A percentile compares a stretch with the other conserved stretches of the same genome.
Evolutionary conservation across 2,113 vertebrate species (phyloP).

Genomic region (Passer montanus): DNA sequence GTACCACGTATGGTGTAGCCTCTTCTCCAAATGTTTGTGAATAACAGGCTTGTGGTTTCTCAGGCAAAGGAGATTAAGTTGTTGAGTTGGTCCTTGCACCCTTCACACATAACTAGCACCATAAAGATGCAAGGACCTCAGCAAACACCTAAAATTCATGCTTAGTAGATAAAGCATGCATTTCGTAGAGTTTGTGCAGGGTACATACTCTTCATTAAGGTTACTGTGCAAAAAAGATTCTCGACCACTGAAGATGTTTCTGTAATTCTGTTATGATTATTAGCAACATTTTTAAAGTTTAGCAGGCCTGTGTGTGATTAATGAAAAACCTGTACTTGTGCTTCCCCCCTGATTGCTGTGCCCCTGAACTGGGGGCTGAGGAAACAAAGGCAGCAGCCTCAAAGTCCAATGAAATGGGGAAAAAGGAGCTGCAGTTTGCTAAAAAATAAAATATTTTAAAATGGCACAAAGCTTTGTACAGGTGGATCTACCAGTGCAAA

Average conservation of each 20-base stretch:
- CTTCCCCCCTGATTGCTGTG: constrained; percentile 1
- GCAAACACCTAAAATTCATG: constrained; percentile 71
- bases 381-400: constrained; percentile 52
- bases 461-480: constrained; percentile 68
- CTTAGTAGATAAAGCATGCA: constrained; percentile 74
- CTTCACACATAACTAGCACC: constrained; percentile 78
- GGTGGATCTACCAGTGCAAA: constrained; percentile 73
- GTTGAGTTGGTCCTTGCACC: constrained; percentile 66
- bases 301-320: constrained; percentile 31
- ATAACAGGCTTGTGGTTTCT: constrained; percentile 23
- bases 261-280: constrained; percentile 25
- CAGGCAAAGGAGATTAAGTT: constrained; percentile 63
- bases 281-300: constrained; percentile 33
- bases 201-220: constrained; percentile 19
- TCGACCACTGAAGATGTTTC: neutral
- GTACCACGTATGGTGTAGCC: neutral
- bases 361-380: constrained; percentile 21
- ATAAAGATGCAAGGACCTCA: constrained; percentile 70
- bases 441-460: constrained; percentile 33
- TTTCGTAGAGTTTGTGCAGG: constrained; percentile 37
- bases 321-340: neutral
- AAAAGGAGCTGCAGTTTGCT: constrained; percentile 14
- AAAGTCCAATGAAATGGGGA: neutral
- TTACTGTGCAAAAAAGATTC: constrained; percentile 50
- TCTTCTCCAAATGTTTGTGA: constrained; percentile 14